phyloP scores from a whole-genome alignment of 2,797 vertebrate species.

The Acipenser transmontanus region DNA sequence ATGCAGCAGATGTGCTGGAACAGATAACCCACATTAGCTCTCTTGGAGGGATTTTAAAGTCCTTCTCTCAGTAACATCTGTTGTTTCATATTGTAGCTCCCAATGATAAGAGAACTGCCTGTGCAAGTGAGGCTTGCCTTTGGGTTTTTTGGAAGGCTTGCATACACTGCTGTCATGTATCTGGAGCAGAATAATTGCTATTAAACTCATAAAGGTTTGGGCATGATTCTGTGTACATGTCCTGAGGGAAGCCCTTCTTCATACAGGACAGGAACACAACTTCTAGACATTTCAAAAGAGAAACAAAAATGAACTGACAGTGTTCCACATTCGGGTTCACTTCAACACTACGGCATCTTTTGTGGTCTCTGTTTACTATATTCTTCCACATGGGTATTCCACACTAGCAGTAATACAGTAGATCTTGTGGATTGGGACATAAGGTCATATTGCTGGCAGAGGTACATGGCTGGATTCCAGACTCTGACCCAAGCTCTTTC shows the following conservation, averaged over 20 bases:
- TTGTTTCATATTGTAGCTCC: neutral
- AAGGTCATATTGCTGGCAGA: too few species aligned
- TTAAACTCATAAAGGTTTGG: constrained; percentile 2
- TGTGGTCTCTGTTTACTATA: too few species aligned
- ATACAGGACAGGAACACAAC: neutral
- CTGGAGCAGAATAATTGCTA: constrained; percentile 15
- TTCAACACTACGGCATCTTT: too few species aligned
- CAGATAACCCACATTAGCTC: constrained; percentile 1
- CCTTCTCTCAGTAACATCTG: constrained; percentile 12
- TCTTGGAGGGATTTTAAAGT: constrained; percentile 5
- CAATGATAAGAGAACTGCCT: neutral
- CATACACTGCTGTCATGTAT: constrained; percentile 1
- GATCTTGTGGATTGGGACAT: too few species aligned
- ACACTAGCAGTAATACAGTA: too few species aligned
- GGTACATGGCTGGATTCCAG: too few species aligned
- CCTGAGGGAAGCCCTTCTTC: neutral
- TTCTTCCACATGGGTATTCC: too few species aligned
- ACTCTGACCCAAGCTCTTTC: too few species aligned
- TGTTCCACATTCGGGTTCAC: too few species aligned
- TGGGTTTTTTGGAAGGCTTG: constrained; percentile 8
- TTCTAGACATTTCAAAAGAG: neutral
- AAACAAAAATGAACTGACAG: neutral
- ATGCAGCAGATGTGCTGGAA: constrained; percentile 8
- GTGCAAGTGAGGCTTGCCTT: neutral
- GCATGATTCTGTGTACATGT: constrained; percentile 1